Percentiles rank a stretch among this genome's conserved stretches.
phyloP scores from a whole-genome alignment of 2,888 invertebrate species.

The Xiphydria camelus region DNA sequence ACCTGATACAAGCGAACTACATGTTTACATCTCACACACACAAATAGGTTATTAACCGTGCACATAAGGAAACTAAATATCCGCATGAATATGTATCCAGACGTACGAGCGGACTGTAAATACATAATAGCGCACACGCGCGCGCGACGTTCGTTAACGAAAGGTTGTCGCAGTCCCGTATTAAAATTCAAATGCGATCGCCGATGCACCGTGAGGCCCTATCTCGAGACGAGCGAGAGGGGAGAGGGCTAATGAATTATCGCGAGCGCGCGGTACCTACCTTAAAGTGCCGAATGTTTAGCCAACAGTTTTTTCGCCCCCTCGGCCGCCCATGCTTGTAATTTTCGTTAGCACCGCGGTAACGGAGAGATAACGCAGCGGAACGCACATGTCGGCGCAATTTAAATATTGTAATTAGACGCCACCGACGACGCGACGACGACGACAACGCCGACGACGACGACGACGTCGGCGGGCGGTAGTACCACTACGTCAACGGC shows the following conservation, averaged over 20 bases:
- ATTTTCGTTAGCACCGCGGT: conserved; percentile 1
- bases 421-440: no score
- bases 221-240: conserved; percentile 18
- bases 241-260: conserved; percentile 46
- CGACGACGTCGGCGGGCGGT: no score
- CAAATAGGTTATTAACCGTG: no score
- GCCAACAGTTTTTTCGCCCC: conserved; percentile 46
- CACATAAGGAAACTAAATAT: no score
- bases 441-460: no score
- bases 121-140: no score
- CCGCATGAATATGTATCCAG: no score
- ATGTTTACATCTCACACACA: no score
- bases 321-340: conserved; percentile 4
- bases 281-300: conserved; percentile 55
- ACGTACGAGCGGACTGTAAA: no score
- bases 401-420: conserved; percentile 55
- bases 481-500: no score
- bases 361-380: neutral
- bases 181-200: neutral
- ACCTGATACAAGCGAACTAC: no score
- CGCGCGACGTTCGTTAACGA: no score
- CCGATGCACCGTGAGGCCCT: neutral
- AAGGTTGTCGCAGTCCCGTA: conserved; percentile 19
- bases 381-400: conserved; percentile 45
- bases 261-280: conserved; percentile 46